Percentiles rank a stretch among this genome's conserved stretches.
Conservation (phyloP, 2,113 vertebrate genomes). For the Colinus virginianus region DNA sequence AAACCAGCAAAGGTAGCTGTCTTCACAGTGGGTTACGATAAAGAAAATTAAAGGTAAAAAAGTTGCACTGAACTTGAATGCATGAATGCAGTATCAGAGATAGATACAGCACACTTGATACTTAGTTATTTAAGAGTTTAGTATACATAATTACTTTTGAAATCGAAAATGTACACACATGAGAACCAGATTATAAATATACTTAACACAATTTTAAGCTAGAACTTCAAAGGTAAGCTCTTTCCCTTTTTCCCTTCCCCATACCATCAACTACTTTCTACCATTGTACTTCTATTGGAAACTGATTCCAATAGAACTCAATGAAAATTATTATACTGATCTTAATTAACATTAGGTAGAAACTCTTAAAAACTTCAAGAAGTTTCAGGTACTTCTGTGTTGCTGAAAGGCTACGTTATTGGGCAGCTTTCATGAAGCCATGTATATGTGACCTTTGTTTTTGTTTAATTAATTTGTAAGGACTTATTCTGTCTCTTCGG, state of each 20-base stretch:
- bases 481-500: not conserved
- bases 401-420: not conserved
- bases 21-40: not conserved
- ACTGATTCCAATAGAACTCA: not conserved
- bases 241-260: not conserved
- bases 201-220: conserved; percentile 28
- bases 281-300: not conserved
- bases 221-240: not conserved
- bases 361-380: not conserved
- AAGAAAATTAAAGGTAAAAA: conserved; percentile 31
- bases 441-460: not conserved
- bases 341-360: not conserved
- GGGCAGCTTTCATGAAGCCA: not conserved
- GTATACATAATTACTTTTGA: conserved; percentile 74
- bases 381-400: not conserved
- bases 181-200: conserved; percentile 13
- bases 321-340: not conserved
- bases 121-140: conserved; percentile 74
- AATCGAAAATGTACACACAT: conserved; percentile 56
- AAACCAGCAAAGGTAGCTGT: conserved; percentile 11
- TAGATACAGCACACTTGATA: not conserved
- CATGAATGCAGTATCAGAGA: not conserved
- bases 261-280: not conserved
- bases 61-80: not conserved
- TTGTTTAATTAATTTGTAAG: not conserved